Conservation (phyloP, 2,113 vertebrate genomes). For the Nyctereutes procyonoides region DNA sequence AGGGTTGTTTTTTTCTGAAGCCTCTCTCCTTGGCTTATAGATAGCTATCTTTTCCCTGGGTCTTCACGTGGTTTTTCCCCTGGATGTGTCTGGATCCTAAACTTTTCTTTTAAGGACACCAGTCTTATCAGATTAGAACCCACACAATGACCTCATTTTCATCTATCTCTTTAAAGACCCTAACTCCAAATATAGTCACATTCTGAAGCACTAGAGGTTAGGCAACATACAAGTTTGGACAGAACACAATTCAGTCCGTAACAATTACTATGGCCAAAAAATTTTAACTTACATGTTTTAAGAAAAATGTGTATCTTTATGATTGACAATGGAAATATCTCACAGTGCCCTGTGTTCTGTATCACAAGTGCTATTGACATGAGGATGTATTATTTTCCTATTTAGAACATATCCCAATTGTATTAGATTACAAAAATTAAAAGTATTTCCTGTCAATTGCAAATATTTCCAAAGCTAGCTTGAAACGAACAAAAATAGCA, state of each 20-base stretch:
- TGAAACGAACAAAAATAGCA: background rate
- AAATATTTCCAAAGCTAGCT: background rate
- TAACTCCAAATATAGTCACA: background rate
- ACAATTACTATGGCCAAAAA: background rate
- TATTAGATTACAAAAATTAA: background rate
- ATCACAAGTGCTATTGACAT: background rate
- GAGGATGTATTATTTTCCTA: background rate
- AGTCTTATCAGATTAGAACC: background rate
- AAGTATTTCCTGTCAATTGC: background rate
- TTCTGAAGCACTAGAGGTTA: background rate
- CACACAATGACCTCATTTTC: background rate
- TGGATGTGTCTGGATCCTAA: background rate
- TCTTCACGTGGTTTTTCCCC: background rate
- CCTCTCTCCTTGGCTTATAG: background rate
- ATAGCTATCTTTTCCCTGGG: background rate
- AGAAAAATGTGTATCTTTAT: conserved; percentile 7
- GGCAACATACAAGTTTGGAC: background rate
- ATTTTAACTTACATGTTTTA: background rate
- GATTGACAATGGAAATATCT: background rate
- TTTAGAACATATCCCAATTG: background rate
- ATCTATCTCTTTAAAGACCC: background rate
- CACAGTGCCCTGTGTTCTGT: background rate
- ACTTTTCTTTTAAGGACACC: background rate
- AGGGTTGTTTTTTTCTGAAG: background rate
- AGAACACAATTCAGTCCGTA: background rate